These are phyloP conservation scores for Grammomys surdaster DNA, from an alignment of 2,113 vertebrate genomes.

Conservation along the genomic window DNA sequence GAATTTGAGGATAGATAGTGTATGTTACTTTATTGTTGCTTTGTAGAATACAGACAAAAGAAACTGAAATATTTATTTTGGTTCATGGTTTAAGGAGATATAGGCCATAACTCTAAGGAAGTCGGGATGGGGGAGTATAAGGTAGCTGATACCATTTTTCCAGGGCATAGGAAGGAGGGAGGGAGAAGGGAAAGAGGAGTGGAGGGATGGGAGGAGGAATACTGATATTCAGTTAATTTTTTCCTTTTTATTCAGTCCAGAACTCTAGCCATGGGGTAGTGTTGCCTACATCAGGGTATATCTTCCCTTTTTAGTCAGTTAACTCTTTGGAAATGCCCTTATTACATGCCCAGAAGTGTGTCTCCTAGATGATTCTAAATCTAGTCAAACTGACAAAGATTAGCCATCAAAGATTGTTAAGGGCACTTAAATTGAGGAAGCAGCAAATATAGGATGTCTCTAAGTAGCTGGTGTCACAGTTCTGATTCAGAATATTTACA, in stretches of 20 bases:
- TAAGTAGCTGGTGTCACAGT: neutral
- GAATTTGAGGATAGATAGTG: neutral
- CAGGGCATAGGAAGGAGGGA: neutral
- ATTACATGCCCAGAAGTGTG: neutral
- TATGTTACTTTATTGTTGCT: neutral
- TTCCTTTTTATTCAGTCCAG: neutral
- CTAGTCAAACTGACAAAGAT: neutral
- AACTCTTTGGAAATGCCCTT: neutral
- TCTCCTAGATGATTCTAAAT: neutral
- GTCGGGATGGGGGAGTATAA: neutral
- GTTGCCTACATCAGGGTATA: neutral
- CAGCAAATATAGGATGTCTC: neutral
- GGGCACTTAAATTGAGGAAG: conserved; percentile 28
- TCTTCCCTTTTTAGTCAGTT: neutral
- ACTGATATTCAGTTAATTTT: neutral
- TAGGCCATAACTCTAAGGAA: neutral
- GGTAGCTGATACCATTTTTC: neutral
- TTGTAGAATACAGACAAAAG: neutral
- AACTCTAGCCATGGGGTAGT: neutral
- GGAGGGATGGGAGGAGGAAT: neutral
- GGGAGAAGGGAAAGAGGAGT: too few species aligned
- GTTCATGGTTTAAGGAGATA: neutral
- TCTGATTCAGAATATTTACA: conserved; percentile 10
- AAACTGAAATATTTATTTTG: neutral
- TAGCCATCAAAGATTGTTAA: neutral